phyloP scores from a whole-genome alignment of 2,113 vertebrate genomes.

The Oxygymnocypris stewartii region DNA sequence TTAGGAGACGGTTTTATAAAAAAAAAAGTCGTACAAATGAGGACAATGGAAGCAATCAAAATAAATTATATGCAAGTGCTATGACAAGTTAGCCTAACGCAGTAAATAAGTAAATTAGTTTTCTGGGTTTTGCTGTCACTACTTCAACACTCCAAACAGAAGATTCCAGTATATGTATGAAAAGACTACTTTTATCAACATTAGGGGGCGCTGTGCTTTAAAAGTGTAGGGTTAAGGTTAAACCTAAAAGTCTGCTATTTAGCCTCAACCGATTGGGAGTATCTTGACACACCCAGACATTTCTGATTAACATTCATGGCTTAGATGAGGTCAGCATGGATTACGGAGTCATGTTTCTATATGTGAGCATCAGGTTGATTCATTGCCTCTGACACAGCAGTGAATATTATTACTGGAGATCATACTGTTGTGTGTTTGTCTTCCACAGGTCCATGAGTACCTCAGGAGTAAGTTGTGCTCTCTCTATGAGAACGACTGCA shows the following conservation, averaged over 20 bases:
- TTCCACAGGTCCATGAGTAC: constrained; percentile 75
- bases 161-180: background rate
- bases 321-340: background rate
- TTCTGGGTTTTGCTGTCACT: too few relatives aligned
- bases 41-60: too few relatives aligned
- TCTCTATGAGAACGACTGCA: constrained; percentile 81
- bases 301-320: background rate
- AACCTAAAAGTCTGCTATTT: background rate
- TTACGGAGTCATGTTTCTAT: background rate
- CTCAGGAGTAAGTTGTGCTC: constrained; percentile 81
- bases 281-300: background rate
- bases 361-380: background rate
- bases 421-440: background rate
- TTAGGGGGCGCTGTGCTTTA: constrained; percentile 40
- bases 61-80: too few relatives aligned
- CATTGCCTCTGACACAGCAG: background rate
- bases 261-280: background rate
- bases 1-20: too few relatives aligned
- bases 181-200: constrained; percentile 30
- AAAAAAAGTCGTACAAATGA: too few relatives aligned
- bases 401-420: background rate
- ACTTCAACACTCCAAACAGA: background rate
- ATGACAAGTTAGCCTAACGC: too few relatives aligned
- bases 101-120: too few relatives aligned
- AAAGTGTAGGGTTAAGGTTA: background rate